These are phyloP conservation scores for Campoletis raptor DNA, from an alignment of 2,888 invertebrate genomes.

Conservation along the genomic window DNA sequence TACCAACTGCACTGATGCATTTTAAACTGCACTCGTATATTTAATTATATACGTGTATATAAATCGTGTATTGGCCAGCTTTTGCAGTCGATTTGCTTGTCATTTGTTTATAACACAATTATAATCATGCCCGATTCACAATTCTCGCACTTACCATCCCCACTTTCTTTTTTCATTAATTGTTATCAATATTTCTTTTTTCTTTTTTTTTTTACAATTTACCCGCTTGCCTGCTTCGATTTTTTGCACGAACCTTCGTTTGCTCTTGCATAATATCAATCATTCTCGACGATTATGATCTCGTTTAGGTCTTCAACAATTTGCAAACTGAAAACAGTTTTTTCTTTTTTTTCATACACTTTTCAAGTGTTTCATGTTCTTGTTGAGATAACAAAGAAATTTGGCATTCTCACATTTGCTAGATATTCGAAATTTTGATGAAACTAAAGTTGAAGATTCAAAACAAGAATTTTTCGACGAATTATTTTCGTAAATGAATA, in stretches of 20 bases:
- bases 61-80: constrained; percentile 58
- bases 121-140: constrained; percentile 55
- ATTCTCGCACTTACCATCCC: constrained; percentile 44
- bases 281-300: constrained; percentile 50
- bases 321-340: constrained; percentile 5
- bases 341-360: constrained; percentile 10
- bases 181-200: constrained; percentile 1
- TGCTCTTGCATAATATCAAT: constrained; percentile 58
- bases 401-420: background rate
- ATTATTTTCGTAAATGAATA: background rate
- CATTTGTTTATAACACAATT: constrained; percentile 64
- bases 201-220: constrained; percentile 41
- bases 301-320: constrained; percentile 36
- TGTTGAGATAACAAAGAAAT: background rate
- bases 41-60: constrained; percentile 13
- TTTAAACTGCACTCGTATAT: constrained; percentile 47
- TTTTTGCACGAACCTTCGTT: constrained; percentile 76
- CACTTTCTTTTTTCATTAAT: constrained; percentile 22
- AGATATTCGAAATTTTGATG: background rate
- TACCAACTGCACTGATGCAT: constrained; percentile 72
- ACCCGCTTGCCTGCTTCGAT: constrained; percentile 69
- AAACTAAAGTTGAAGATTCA: background rate
- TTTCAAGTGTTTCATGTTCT: background rate
- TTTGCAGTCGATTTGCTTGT: constrained; percentile 64
- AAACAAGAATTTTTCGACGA: no score